Base-by-base conservation (phyloP, 2,797 vertebrate species). In the Peromyscus eremicus region DNA sequence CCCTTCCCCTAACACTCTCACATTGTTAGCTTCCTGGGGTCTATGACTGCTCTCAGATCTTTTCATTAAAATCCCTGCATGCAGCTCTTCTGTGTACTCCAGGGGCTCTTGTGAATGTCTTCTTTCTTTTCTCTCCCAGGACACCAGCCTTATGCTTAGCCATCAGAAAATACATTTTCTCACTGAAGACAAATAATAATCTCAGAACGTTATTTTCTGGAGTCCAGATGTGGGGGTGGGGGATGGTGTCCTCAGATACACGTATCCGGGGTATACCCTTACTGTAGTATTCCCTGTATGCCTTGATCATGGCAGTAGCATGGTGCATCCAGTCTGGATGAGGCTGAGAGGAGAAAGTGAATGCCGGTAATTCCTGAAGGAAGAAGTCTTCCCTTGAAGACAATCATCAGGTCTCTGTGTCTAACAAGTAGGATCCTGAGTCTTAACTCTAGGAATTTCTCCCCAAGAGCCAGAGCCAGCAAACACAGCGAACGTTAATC, bases 401-500 rank as follows among this genome's bases (percentile, higher is more conserved):
- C 43, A 27, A 23, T 57, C 23, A 40, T 75, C 46, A 55, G n/a
- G 57, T 75, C 25, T 70, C 73, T 84, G 81, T 37, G 85, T 92
- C 80, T 86, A 52, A 70, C 62, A 88, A 64, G n/a, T 79, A 32
- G 34, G 43, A 81, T 97, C 91, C 71, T 12, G 60, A 73, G 87
- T 97, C 2, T 0, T 46, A 68, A 66, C 32, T 91, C 87, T 60
- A 17, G n/a, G 85, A 60, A 89, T 93, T 92, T 94, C 94, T 95
- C 66, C 57, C 60, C 25, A 4, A 21, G 75, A 93, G 32, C 79
- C 64, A n/a, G 49, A 40, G 43, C 77, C 84, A 92, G 7, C 32
- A 92, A 82, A 68, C 37, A 83, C 73, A 88, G 62, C 17, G 25
- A 88, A 46, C 29, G 37, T 32, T 96, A 25, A 87, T 91, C 43